Evolutionary conservation across 2,113 vertebrate species (phyloP), one percentile per base, ranked within the genome.

Genomic region (Pterocles gutturalis): DNA sequence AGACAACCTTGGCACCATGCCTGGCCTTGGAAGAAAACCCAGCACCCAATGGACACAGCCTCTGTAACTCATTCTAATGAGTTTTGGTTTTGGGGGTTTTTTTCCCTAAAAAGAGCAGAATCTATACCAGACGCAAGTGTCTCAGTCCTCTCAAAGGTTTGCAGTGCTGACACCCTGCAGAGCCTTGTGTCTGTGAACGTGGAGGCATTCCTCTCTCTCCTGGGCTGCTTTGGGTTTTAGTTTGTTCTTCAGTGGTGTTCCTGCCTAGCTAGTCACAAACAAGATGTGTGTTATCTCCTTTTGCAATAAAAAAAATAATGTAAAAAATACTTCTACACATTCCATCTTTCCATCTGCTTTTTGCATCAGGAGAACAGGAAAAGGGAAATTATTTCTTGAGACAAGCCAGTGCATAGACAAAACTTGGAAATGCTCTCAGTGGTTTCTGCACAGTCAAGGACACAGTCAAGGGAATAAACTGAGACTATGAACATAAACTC

Each of bases 1-100:
- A 72, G 87, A 19, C 2, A 7, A 38, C 60, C 14, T 57, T 45
- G 73, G 49, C 12, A 11, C 1, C 15, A 55, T 60, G 66, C 33
- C 58, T 58, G 67, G 8, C 5, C 43, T 14, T 0, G 0, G 48
- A 2, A 83, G 45, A 81, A 84, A 57, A 22, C 29, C 25, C 0
- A 0, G 45, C 41, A 60, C 3, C 3, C 0, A 2, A 20, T 26
- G 45, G 53, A 9, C 57, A 60, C 22, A 29, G 25, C 41, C 13
- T 51, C 51, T 65, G 9, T 41, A 87, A 87, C 33, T 18, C 15
- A 26, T n/a, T n/a, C 11, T 10, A 57, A n/a, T n/a, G 14, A 36
- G 13, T 13, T n/a, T n/a, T n/a, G n/a, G 3, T 1, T 25, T 18
- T n/a, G n/a, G 1, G 51, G 13, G 14, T 2, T 16, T 64, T 12